Evolutionary conservation across 2,888 invertebrate genomes (phyloP).

Genomic region (Enchytraeus crypticus): DNA sequence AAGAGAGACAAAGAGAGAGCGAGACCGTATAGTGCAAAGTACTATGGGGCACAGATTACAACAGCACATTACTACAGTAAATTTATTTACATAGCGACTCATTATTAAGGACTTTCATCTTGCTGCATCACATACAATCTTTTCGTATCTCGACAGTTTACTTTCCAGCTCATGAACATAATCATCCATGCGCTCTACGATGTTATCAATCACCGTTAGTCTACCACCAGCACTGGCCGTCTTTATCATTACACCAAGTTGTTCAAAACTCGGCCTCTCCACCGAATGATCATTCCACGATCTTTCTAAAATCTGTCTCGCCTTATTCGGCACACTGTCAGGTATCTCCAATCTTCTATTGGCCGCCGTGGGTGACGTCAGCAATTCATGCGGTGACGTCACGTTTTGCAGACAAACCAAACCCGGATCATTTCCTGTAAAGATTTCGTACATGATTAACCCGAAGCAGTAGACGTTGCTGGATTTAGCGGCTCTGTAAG

Average conservation of each 20-base stretch:
- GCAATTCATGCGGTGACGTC: no score
- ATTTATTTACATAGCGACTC: no score
- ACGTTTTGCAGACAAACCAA: constrained; percentile 26
- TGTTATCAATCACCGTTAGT: constrained; percentile 35
- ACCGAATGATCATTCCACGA: constrained; percentile 32
- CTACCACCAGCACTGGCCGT: constrained; percentile 31
- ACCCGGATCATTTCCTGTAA: constrained; percentile 36
- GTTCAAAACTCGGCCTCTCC: constrained; percentile 33
- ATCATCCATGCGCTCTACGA: constrained; percentile 43
- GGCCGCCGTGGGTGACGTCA: neutral
- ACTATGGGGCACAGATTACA: no score
- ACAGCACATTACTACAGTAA: no score
- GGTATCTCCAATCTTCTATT: neutral
- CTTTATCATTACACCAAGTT: constrained; percentile 30
- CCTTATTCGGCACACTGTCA: neutral
- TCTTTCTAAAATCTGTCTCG: constrained; percentile 31
- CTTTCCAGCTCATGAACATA: constrained; percentile 37
- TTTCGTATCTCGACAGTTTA: neutral
- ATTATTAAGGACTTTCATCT: no score
- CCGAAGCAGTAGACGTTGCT: constrained; percentile 38
- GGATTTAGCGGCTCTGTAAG: constrained; percentile 21
- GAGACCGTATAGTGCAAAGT: no score
- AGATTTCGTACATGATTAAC: constrained; percentile 36
- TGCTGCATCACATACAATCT: neutral
- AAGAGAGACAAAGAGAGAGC: no score